Evolutionary conservation across 1,140 invertebrate species (phyloP), one percentile per base, ranked within the genome.

Genomic region (Belonocnema kinseyi): DNA sequence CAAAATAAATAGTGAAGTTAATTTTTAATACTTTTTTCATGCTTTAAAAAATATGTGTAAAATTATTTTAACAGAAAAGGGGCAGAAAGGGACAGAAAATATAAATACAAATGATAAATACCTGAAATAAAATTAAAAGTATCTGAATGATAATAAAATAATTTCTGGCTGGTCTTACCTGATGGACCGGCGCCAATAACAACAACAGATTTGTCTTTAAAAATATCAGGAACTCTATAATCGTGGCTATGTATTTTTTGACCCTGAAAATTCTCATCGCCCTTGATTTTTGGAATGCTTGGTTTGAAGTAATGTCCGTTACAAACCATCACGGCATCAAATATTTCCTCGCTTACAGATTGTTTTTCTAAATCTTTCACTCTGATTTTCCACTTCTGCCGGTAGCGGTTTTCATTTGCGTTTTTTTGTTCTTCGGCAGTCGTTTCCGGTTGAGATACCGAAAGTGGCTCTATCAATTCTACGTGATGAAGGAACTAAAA

Each of bases 101-200:
- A 26, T 26, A 26, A 26, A 26, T 26, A 26, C 3, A 26, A 26
- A 26, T 26, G 1, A 26, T 2, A 26, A 26, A 26, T 33, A 33
- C 4, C 26, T 33, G 2, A 33, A 61, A 51, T 6, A 17, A 73
- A 19, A 73, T 16, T 19, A 14, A 50, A 3, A 53, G 19, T 33
- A 19, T 52, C 19, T 52, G 0, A 50, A 46, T 17, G 21, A 58
- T 70, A 70, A 56, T 52, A 33, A 21, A 21, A 26, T 26, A 17
- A 17, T 21, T 73, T 73, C 5, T 52, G 54, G 17, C 12, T 56
- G 13, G 53, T 4, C 70, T 66, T 88, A 83, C 97, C 97, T 16
- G 97, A 98, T 12, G 97, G 95, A 17, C 96, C 97, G 61, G 96
- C 96, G 8, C 98, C 98, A 50, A 98, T 89, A 33, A 98, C 94